Conservation (phyloP, 2,888 invertebrate species). For the Ligdia adustata region DNA sequence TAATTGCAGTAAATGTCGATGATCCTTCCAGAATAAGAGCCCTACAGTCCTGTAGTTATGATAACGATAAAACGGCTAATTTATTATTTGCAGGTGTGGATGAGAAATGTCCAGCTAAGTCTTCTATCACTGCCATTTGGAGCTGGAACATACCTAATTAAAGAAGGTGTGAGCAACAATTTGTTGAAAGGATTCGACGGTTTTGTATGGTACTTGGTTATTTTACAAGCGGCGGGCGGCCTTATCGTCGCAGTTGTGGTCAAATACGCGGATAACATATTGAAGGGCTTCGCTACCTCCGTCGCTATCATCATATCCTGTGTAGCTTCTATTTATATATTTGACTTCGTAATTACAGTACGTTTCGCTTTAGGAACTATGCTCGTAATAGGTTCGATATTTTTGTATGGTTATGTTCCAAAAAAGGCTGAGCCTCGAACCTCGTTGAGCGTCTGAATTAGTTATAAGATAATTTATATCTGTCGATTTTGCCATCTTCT, state of each 20-base stretch:
- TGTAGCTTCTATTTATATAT: slow-evolving; percentile 95
- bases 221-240: slow-evolving; percentile 97
- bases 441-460: slow-evolving; percentile 67
- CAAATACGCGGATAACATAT: slow-evolving; percentile 99
- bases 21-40: too few species aligned
- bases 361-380: slow-evolving; percentile 94
- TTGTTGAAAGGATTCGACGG: slow-evolving; percentile 87
- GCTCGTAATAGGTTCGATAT: slow-evolving; percentile 97
- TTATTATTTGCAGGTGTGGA: slow-evolving; percentile 88
- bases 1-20: too few species aligned
- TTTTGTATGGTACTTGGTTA: slow-evolving; percentile 94
- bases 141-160: slow-evolving; percentile 89
- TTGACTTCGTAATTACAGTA: slow-evolving; percentile 93
- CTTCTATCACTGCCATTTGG: slow-evolving; percentile 96
- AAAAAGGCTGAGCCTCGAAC: slow-evolving; percentile 68
- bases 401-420: slow-evolving; percentile 94
- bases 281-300: slow-evolving; percentile 99
- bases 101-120: slow-evolving; percentile 98
- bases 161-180: slow-evolving; percentile 89
- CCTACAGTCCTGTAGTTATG: too few species aligned
- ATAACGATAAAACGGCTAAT: too few species aligned
- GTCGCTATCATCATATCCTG: slow-evolving; percentile 98
- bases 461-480: slow-evolving; percentile 8
- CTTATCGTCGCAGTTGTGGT: slow-evolving; percentile 98
- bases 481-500: background rate